Evolutionary conservation across 2,113 vertebrate species (phyloP).

Genomic region (Anthoscopus minutus): DNA sequence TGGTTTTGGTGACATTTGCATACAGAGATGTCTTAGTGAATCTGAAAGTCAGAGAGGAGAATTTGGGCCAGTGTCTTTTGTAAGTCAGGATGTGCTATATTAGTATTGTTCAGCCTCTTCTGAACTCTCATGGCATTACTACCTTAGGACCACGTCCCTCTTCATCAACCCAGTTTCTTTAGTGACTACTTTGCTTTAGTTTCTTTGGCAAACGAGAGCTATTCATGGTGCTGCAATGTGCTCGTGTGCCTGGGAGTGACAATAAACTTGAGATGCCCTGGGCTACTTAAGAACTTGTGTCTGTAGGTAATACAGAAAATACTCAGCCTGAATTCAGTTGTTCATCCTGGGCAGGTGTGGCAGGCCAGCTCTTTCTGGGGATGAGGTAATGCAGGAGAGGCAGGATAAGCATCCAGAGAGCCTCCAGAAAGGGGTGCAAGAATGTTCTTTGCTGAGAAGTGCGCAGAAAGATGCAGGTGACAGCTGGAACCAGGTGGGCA

Average conservation of each 20-base stretch:
- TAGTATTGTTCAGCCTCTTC: not conserved
- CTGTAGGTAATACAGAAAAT: not conserved
- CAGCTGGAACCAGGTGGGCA: not conserved
- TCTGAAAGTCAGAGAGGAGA: not conserved
- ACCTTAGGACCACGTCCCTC: not conserved
- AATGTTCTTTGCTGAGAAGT: not conserved
- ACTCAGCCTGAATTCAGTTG: not conserved
- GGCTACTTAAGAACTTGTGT: not conserved
- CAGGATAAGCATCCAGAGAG: not conserved
- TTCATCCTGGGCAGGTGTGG: not conserved
- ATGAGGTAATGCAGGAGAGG: not conserved
- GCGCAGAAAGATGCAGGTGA: not conserved
- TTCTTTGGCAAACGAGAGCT: not conserved
- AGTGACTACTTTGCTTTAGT: not conserved
- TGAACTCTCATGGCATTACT: not conserved
- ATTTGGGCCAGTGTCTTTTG: constrained; percentile 31
- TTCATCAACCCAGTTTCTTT: not conserved
- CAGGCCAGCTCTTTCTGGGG: not conserved
- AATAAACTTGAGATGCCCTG: not conserved
- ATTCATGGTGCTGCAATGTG: not conserved
- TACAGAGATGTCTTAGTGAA: not conserved
- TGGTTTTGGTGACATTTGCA: not conserved
- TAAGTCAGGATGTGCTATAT: not conserved
- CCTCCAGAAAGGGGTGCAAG: not conserved
- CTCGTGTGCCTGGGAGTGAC: not conserved